Percentiles rank a stretch among this genome's conserved stretches.
These are phyloP conservation scores for Diplodus sargus DNA, from an alignment of 2,797 vertebrate species.

Conservation along the genomic window DNA sequence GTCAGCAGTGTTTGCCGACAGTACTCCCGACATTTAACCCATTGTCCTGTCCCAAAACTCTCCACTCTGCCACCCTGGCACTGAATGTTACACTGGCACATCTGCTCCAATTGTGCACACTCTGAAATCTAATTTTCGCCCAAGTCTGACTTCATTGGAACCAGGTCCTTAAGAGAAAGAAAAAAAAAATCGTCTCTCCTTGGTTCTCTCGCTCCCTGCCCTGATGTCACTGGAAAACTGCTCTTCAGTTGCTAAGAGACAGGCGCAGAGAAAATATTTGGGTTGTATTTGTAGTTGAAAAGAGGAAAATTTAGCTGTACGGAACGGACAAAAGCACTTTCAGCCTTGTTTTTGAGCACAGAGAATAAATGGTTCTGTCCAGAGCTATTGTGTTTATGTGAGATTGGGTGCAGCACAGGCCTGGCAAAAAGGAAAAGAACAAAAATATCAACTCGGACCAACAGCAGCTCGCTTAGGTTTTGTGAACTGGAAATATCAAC, in stretches of 20 bases:
- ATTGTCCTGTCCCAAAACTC: conserved; percentile 13
- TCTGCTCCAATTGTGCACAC: conserved; percentile 56
- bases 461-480: conserved; percentile 50
- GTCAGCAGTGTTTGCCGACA: conserved; percentile 32
- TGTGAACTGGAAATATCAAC: conserved; percentile 47
- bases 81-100: conserved; percentile 37
- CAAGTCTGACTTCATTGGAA: conserved; percentile 75
- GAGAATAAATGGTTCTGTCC: conserved; percentile 65
- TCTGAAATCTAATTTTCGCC: conserved; percentile 67
- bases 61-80: conserved; percentile 17
- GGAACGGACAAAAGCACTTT: conserved; percentile 75
- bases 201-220: conserved; percentile 65
- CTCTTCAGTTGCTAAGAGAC: conserved; percentile 87
- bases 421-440: conserved; percentile 46
- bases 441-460: conserved; percentile 49
- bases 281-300: conserved; percentile 79
- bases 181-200: conserved; percentile 34
- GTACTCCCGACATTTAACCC: conserved; percentile 35
- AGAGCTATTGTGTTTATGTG: conserved; percentile 59
- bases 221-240: conserved; percentile 86
- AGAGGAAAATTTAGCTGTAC: conserved; percentile 72
- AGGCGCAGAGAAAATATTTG: conserved; percentile 84
- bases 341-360: conserved; percentile 71
- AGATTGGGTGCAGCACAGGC: conserved; percentile 29
- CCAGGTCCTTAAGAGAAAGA: conserved; percentile 55